phyloP scores from a whole-genome alignment of 2,113 vertebrate species.

The Stigmatopora nigra region DNA sequence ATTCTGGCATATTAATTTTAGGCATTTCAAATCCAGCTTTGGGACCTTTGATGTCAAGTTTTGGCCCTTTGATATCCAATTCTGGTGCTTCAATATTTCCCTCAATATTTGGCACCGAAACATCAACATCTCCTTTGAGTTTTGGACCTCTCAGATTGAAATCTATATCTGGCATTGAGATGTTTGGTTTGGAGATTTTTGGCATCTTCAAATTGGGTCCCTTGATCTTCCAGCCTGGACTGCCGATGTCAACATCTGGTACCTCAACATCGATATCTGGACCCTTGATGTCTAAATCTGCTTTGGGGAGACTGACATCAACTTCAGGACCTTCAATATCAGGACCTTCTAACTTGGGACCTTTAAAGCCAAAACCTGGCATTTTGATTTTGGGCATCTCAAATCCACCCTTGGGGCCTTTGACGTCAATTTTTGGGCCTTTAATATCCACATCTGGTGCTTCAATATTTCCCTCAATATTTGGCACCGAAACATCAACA shows the following conservation, averaged over 20 bases:
- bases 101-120: slow-evolving; percentile 14
- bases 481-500: not conserved
- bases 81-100: slow-evolving; percentile 10
- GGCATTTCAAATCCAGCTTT: slow-evolving; percentile 18
- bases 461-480: slow-evolving; percentile 33
- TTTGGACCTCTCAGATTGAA: not conserved
- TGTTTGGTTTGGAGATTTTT: not conserved
- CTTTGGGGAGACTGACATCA: slow-evolving; percentile 5
- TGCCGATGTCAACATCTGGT: slow-evolving; percentile 5
- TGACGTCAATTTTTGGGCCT: slow-evolving; percentile 1
- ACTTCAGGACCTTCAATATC: not conserved
- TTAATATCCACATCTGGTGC: not conserved
- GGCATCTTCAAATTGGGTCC: slow-evolving; percentile 9
- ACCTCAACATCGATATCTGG: slow-evolving; percentile 19
- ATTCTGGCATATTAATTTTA: slow-evolving; percentile 18
- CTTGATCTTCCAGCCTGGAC: slow-evolving; percentile 8
- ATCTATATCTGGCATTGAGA: slow-evolving; percentile 8
- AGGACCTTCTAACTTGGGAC: too few relatives aligned
- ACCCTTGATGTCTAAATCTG: slow-evolving; percentile 13
- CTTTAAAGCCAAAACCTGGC: not conserved
- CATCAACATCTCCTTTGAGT: slow-evolving; percentile 11
- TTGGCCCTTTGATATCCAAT: not conserved
- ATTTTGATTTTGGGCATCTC: not conserved
- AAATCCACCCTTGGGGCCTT: not conserved
- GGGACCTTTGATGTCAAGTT: not conserved